phyloP scores from a whole-genome alignment of 1,140 invertebrate species.

The Chionoecetes opilio region DNA sequence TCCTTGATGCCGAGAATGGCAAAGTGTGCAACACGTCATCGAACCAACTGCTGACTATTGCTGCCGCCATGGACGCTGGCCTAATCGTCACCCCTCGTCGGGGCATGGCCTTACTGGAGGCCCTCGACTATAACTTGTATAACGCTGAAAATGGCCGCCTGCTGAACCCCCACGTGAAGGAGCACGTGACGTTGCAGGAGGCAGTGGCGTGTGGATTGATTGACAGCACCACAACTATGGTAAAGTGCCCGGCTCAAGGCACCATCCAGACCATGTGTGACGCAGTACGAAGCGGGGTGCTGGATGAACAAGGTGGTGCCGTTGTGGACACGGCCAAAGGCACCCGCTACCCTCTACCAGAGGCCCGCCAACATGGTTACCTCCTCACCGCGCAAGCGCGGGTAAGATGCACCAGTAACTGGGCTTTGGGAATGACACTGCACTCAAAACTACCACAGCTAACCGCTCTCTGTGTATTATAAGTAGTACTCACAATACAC shows the following conservation, averaged over 20 bases:
- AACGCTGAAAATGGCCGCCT: conserved; percentile 91
- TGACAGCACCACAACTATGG: conserved; percentile 92
- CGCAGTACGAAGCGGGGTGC: conserved; percentile 84
- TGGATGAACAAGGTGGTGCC: conserved; percentile 85
- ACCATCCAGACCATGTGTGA: conserved; percentile 90
- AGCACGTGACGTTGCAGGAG: conserved; percentile 89
- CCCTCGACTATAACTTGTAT: conserved; percentile 92
- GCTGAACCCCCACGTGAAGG: conserved; percentile 89
- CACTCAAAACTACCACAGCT: conserved; percentile 69
- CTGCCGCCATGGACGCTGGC: conserved; percentile 90
- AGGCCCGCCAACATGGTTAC: conserved; percentile 94
- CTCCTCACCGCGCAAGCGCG: conserved; percentile 94
- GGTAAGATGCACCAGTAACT: conserved; percentile 87
- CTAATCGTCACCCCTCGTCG: conserved; percentile 90
- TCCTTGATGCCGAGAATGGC: conserved; percentile 94
- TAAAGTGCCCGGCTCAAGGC: conserved; percentile 91
- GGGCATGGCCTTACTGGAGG: conserved; percentile 91
- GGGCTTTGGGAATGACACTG: conserved; percentile 76
- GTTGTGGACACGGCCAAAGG: conserved; percentile 88
- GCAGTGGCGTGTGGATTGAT: conserved; percentile 91
- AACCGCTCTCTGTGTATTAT: conserved; percentile 69
- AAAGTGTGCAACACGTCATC: conserved; percentile 92
- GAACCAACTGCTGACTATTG: conserved; percentile 90
- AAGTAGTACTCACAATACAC: conserved; percentile 65
- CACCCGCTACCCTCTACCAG: conserved; percentile 88